These are phyloP conservation scores for Melanotaenia nigrans DNA, from an alignment of 2,797 vertebrate species.

Conservation along the genomic window DNA sequence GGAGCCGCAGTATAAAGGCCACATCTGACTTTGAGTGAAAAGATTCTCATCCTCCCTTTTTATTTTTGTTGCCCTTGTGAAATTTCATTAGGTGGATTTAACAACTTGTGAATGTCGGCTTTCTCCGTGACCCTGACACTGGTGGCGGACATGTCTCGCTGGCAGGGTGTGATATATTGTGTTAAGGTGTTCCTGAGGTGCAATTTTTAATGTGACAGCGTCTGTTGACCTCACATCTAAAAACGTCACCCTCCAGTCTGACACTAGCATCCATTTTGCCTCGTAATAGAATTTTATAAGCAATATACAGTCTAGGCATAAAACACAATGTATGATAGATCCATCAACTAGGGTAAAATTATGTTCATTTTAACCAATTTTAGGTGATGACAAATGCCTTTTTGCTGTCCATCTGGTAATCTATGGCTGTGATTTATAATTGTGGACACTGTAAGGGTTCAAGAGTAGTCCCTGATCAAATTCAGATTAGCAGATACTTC, in stretches of 20 bases:
- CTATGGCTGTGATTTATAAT: slow-evolving; percentile 36
- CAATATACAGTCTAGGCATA: slow-evolving; percentile 1
- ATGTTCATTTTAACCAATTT: neutral
- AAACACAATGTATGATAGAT: slow-evolving; percentile 16
- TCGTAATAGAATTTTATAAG: slow-evolving; percentile 66
- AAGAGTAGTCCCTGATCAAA: slow-evolving; percentile 72
- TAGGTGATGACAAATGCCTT: slow-evolving; percentile 10
- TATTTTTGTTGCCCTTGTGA: slow-evolving; percentile 77
- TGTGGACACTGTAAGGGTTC: slow-evolving; percentile 46
- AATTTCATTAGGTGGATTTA: slow-evolving; percentile 83
- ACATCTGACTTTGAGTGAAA: slow-evolving; percentile 66
- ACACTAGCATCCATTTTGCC: slow-evolving; percentile 43
- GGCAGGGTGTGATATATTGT: slow-evolving; percentile 77
- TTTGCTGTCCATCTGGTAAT: slow-evolving; percentile 18
- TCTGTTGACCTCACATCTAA: slow-evolving; percentile 65
- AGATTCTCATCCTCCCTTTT: slow-evolving; percentile 70
- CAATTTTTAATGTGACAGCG: slow-evolving; percentile 77
- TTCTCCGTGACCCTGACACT: slow-evolving; percentile 78
- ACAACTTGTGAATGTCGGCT: slow-evolving; percentile 79
- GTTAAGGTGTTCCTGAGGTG: slow-evolving; percentile 64
- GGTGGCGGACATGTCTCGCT: slow-evolving; percentile 61
- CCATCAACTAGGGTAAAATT: neutral
- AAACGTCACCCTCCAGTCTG: slow-evolving; percentile 59
- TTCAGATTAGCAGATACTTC: slow-evolving; percentile 76
- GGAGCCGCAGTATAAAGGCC: slow-evolving; percentile 65